These are phyloP conservation scores for Chrysotoxum bicinctum DNA, from an alignment of 2,888 invertebrate genomes.

Conservation along the genomic window DNA sequence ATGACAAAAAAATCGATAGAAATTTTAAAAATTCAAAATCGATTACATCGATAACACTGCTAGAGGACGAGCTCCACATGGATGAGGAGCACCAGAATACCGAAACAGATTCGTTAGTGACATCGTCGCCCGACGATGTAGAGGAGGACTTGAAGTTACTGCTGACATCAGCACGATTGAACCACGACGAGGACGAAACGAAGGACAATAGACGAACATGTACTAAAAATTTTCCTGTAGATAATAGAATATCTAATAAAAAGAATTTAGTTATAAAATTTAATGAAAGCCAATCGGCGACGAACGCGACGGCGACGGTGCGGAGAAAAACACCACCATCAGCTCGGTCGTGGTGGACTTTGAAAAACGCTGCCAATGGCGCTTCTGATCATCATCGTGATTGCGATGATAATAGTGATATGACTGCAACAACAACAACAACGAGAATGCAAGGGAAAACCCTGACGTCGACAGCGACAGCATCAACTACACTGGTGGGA, in stretches of 20 bases:
- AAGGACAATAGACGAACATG: slow-evolving; percentile 71
- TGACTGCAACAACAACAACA: slow-evolving; percentile 57
- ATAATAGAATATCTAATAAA: slow-evolving; percentile 73
- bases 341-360: background rate
- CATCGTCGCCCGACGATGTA: slow-evolving; percentile 25
- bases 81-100: background rate
- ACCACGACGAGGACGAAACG: slow-evolving; percentile 39
- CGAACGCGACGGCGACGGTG: slow-evolving; percentile 54
- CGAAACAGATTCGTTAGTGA: slow-evolving; percentile 35
- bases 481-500: slow-evolving; percentile 56
- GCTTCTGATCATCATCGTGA: slow-evolving; percentile 60
- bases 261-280: slow-evolving; percentile 73
- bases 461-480: slow-evolving; percentile 2
- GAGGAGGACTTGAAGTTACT: slow-evolving; percentile 34
- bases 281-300: slow-evolving; percentile 72
- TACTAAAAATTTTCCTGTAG: slow-evolving; percentile 71
- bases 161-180: slow-evolving; percentile 52
- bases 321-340: slow-evolving; percentile 58
- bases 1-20: slow-evolving; percentile 66
- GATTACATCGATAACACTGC: slow-evolving; percentile 52
- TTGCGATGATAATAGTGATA: slow-evolving; percentile 67
- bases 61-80: background rate
- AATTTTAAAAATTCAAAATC: slow-evolving; percentile 70
- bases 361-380: slow-evolving; percentile 33
- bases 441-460: slow-evolving; percentile 26